Evolutionary conservation across 2,888 invertebrate genomes (phyloP).

Genomic region (Campoletis raptor): DNA sequence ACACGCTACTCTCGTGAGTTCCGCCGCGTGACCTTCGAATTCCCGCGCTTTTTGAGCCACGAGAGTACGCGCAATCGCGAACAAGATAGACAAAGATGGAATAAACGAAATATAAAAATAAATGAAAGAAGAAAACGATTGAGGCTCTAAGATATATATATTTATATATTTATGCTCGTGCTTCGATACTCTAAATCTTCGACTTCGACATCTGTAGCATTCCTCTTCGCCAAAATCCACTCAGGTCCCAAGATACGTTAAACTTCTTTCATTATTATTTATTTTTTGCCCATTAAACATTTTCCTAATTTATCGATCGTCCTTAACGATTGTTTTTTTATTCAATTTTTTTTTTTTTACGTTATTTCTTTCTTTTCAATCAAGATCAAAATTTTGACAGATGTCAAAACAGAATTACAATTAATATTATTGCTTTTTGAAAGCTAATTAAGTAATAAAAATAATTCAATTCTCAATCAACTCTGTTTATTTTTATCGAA

Average conservation of each 20-base stretch:
- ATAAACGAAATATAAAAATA: neutral
- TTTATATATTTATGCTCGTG: neutral
- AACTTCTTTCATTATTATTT: neutral
- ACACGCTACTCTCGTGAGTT: slow-evolving; percentile 28
- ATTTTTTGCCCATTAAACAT: neutral
- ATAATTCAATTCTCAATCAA: too few species aligned
- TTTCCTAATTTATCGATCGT: neutral
- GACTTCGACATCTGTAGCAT: slow-evolving; percentile 2
- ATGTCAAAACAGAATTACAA: too few species aligned
- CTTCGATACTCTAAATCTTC: slow-evolving; percentile 7
- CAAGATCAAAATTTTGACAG: neutral
- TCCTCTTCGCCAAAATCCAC: neutral
- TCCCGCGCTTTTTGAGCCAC: slow-evolving; percentile 80
- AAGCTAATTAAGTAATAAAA: too few species aligned
- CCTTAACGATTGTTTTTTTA: neutral
- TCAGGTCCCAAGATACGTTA: neutral
- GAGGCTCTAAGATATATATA: slow-evolving; percentile 27
- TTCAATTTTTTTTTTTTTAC: neutral
- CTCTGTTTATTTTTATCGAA: neutral
- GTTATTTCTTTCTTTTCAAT: neutral
- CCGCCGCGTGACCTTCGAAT: slow-evolving; percentile 81
- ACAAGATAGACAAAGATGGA: neutral
- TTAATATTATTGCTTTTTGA: too few species aligned
- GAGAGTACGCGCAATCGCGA: slow-evolving; percentile 35
- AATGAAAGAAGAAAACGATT: neutral